Base-by-base conservation (phyloP, 1,140 invertebrate species). In the Capitella teleta region DNA sequence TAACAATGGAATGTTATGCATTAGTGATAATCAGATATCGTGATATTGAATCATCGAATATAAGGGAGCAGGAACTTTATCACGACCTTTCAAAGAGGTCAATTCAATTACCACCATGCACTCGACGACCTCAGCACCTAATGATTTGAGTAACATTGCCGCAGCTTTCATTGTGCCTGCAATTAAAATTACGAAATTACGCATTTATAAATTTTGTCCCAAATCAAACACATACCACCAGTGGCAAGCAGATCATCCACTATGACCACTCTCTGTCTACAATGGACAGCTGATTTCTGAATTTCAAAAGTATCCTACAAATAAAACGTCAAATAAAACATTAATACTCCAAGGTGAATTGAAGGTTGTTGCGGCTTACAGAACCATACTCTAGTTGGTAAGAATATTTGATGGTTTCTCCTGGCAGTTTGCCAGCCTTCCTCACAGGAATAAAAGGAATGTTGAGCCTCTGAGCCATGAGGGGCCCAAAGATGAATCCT, bases 361-460 rank as follows among this genome's bases (percentile, higher is more conserved):
- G n/a, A n/a, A n/a, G n/a, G n/a, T n/a, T n/a, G n/a, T n/a, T n/a
- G n/a, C n/a, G n/a, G n/a, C 37, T 53, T 58, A 72, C 69, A 53
- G 53, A 49, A 56, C 92, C 90, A 80, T 98, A 98, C 74, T 98
- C 94, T 45, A 94, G 73, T 18, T 70, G 70, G 70, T 87, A 97
- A 47, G 75, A 73, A 41, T 82, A 77, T 41, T 77, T 74, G 18
- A 76, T 57, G 23, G 84, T 77, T 52, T 84, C 76, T 30, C 95
- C 95, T 0, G 94, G 92, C 43, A 98, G 74, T 75, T 98, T 98
- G 28, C 93, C 94, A 60, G 84, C 84, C 67, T 98, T 98, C 44
- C 94, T 77, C 18, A 97, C 81, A 0, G 93, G 91, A 2, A 92
- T 76, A 74, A 95, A 98, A 8, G 87, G 84, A 45, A 92, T 74